Base-by-base conservation (phyloP, 2,888 invertebrate species). In the Hemicrepidius hirtus region DNA sequence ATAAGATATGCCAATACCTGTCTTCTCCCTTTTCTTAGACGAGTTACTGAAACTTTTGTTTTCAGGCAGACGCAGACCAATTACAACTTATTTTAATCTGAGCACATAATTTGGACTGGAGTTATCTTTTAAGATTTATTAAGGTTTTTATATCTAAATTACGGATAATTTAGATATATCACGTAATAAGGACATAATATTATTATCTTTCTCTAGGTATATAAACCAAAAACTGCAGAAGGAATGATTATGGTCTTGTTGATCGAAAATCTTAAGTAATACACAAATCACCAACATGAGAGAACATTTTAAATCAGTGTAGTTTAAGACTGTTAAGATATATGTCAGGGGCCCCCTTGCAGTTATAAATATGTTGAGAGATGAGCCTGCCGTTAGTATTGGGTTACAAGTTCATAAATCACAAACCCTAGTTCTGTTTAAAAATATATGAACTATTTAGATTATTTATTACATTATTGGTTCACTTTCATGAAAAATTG, bases 1-100 rank as follows among this genome's bases (percentile, higher is more conserved):
- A 73, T 73, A 73, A 73, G 73, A 73, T 73, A 73, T 41, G 55
- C 67, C 53, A 68, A 55, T 72, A 68, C 68, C 67, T 67, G 62
- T n/a, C 64, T 28, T 46, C 21, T 68, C 62, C 24, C 13, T 12
- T 50, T 62, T 18, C 20, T 35, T 44, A 46, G 53, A 50, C 59
- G 68, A 49, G 57, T 59, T 24, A 50, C 64, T 13, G 32, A 18
- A 46, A 20, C 41, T 62, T 63, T 63, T 21, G 20, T 59, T 40
- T 63, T 46, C 41, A 46, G n/a, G 16, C 28, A 24, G 53, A 24
- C 50, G 21, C 9, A 53, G 20, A 5, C 55, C 37, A 57, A 57
- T 57, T 57, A 57, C 53, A 24, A 16, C 18, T 20, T 28, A 35
- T 12, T 57, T 41, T 60, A 60, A 57, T 57, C 37, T 35, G 37